Evolutionary conservation across 2,797 vertebrate genomes (phyloP), one percentile per base, ranked within the genome.

Genomic region (Cirrhinus molitorella): DNA sequence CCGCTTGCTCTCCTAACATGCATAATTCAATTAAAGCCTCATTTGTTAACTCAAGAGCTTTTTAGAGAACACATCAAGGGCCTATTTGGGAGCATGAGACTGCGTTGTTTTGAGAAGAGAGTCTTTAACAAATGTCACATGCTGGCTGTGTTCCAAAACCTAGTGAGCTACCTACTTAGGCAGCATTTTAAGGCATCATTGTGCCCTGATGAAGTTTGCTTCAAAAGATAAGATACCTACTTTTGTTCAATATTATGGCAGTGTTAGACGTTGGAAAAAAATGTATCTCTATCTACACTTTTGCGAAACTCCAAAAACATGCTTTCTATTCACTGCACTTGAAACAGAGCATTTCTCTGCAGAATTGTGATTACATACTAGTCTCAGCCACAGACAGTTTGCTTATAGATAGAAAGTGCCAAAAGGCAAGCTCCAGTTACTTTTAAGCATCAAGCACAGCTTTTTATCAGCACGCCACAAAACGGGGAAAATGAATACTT

Each of bases 51-150:
- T 73, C 55, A 34, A 63, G 13, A 14, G 43, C 2, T 25, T 66
- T 75, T 75, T n/a, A 73, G 25, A 72, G 28, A 81, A 73, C 68
- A 63, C 23, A 73, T 63, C 55, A 81, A 72, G 55, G 79, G 23
- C 37, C n/a, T 47, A 59, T 71, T 23, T n/a, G 34, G 49, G 79
- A 71, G 66, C 19, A 70, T 80, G 53, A 47, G 51, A 45, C 37
- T 28, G 23, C 17, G 59, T 80, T 80, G 53, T 80, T 71, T 59
- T 59, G 25, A 70, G 67, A 80, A 13, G 25, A 47, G 79, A 59
- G 79, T 25, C 34, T 59, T 23, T 34, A 55, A 75, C 7, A 79
- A 79, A 68, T 68, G 65, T 70, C 65, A 80, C 21, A 45, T 0
- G 1, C 37, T 21, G 37, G 51, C 66, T 57, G n/a, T 11, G 55